These are phyloP conservation scores for Clarias fuscus DNA, from an alignment of 2,797 vertebrate genomes.

Conservation along the genomic window DNA sequence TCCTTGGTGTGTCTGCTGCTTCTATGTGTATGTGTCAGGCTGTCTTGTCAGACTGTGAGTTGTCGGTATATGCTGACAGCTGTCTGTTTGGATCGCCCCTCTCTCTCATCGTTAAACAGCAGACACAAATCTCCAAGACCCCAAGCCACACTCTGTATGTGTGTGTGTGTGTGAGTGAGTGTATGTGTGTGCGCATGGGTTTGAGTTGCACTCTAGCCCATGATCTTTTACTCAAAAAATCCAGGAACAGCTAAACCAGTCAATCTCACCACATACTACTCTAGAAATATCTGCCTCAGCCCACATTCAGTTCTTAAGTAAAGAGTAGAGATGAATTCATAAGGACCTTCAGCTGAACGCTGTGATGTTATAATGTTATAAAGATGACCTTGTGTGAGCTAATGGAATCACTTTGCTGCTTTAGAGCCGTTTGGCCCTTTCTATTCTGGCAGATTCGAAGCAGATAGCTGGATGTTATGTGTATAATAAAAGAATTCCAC, in stretches of 20 bases:
- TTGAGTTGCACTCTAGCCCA: not conserved
- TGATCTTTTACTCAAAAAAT: not conserved
- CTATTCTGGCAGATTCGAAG: not conserved
- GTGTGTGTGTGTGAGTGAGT: not conserved
- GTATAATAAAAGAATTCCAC: not conserved
- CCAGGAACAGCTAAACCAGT: not conserved
- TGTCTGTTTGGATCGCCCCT: conserved; percentile 33
- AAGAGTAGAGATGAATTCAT: not conserved
- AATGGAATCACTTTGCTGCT: not conserved
- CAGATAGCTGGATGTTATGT: too few relatives aligned
- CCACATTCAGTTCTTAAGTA: not conserved
- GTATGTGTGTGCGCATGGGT: not conserved
- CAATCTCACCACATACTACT: not conserved
- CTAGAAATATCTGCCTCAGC: not conserved
- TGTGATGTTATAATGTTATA: not conserved
- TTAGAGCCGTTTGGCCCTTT: not conserved
- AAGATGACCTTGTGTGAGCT: not conserved
- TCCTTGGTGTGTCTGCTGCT: not conserved
- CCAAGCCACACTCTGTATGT: not conserved
- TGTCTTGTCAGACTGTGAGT: conserved; percentile 11
- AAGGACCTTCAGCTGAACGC: not conserved
- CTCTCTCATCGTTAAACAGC: conserved; percentile 31
- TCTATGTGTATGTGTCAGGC: not conserved
- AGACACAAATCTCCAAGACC: conserved; percentile 17
- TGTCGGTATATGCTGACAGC: conserved; percentile 32